A percentile compares a stretch with the other conserved stretches of the same genome.
phyloP scores from a whole-genome alignment of 1,140 invertebrate genomes.

The Odontomachus brunneus region DNA sequence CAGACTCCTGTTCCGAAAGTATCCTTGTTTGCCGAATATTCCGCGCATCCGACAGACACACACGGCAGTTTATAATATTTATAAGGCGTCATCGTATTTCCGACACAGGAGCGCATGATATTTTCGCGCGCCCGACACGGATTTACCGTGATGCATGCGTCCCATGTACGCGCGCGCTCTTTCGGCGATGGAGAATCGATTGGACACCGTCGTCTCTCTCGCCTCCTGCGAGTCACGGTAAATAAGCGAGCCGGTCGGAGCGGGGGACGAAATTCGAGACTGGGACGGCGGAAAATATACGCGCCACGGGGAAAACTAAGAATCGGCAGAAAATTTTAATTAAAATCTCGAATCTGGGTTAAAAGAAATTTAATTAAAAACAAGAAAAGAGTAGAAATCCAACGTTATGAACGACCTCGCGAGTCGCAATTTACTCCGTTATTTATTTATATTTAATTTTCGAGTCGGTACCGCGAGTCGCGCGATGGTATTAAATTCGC shows the following conservation, averaged over 20 bases:
- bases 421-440: slow-evolving; percentile 59
- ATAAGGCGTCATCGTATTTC: slow-evolving; percentile 55
- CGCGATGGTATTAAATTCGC: slow-evolving; percentile 50
- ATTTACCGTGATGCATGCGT: slow-evolving; percentile 41
- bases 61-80: slow-evolving; percentile 47
- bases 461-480: slow-evolving; percentile 42
- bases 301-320: slow-evolving; percentile 47
- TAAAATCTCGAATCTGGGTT: slow-evolving; percentile 57
- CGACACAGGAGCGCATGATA: slow-evolving; percentile 46
- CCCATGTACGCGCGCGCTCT: slow-evolving; percentile 44
- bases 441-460: slow-evolving; percentile 62
- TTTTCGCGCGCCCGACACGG: slow-evolving; percentile 29
- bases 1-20: no score
- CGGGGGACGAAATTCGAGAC: slow-evolving; percentile 32
- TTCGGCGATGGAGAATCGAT: slow-evolving; percentile 66
- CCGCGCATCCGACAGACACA: slow-evolving; percentile 18
- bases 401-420: slow-evolving; percentile 53
- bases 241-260: slow-evolving; percentile 59
- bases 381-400: slow-evolving; percentile 55
- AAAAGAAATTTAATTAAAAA: slow-evolving; percentile 61
- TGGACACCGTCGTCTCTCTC: slow-evolving; percentile 48
- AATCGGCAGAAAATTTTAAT: slow-evolving; percentile 62
- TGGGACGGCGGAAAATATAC: slow-evolving; percentile 43
- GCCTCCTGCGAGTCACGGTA: slow-evolving; percentile 60
- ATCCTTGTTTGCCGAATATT: slow-evolving; percentile 18